Percentiles rank a stretch among this genome's conserved stretches.
These are phyloP conservation scores for Hyles lineata DNA, from an alignment of 2,888 invertebrate species.

Conservation along the genomic window DNA sequence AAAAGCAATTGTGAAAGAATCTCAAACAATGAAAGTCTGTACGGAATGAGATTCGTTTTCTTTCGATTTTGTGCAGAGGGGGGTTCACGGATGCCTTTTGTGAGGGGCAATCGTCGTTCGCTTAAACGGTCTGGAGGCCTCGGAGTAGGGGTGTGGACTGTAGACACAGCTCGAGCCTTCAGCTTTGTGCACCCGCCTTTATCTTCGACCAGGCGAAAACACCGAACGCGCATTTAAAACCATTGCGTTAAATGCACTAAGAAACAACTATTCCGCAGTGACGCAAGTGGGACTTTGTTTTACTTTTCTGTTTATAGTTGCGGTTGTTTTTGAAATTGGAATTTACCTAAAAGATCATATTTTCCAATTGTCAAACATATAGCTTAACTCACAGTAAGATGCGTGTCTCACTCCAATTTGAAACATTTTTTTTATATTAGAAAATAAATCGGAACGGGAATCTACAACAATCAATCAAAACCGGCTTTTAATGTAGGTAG, in stretches of 20 bases:
- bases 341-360: background rate
- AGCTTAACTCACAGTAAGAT: too few relatives aligned
- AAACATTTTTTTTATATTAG: too few relatives aligned
- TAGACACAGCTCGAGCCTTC: slow-evolving; percentile 54
- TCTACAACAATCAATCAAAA: too few relatives aligned
- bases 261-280: slow-evolving; percentile 46
- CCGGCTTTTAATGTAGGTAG: too few relatives aligned
- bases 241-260: slow-evolving; percentile 66
- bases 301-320: background rate
- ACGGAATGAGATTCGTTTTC: slow-evolving; percentile 76
- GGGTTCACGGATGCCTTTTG: slow-evolving; percentile 64
- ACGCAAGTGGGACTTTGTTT: background rate
- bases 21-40: slow-evolving; percentile 70
- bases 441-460: too few relatives aligned
- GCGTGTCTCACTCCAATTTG: too few relatives aligned
- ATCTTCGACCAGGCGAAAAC: slow-evolving; percentile 68
- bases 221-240: slow-evolving; percentile 58
- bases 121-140: slow-evolving; percentile 61
- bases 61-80: slow-evolving; percentile 62
- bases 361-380: background rate
- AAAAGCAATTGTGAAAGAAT: slow-evolving; percentile 73
- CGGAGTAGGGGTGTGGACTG: slow-evolving; percentile 33
- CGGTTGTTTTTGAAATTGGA: background rate
- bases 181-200: slow-evolving; percentile 71
- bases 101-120: slow-evolving; percentile 74